Evolutionary conservation across 2,113 vertebrate species (phyloP).

Genomic region (Cettia cetti): DNA sequence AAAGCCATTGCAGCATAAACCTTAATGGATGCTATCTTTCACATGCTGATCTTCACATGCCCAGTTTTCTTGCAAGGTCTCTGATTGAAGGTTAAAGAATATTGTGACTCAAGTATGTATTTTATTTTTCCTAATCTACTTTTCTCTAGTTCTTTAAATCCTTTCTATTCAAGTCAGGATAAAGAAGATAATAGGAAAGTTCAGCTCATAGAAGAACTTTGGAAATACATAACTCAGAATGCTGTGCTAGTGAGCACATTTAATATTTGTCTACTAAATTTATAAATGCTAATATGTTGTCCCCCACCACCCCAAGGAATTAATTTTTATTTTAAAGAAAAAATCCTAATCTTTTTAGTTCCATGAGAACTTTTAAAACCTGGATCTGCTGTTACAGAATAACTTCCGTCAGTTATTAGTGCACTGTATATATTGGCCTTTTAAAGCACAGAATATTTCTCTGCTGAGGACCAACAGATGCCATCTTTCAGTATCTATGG

Average conservation of each 20-base stretch:
- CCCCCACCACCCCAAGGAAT: neutral
- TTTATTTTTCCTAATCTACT: slow-evolving; percentile 44
- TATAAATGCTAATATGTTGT: neutral
- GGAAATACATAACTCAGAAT: neutral
- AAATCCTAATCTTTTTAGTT: neutral
- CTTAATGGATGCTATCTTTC: slow-evolving; percentile 44
- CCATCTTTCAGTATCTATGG: neutral
- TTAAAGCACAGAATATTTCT: neutral
- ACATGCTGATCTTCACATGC: slow-evolving; percentile 30
- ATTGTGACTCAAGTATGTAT: neutral
- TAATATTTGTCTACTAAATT: neutral
- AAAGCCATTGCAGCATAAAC: slow-evolving; percentile 34
- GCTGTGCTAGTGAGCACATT: neutral
- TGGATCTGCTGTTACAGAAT: neutral
- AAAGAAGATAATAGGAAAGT: neutral
- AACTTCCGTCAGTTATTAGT: neutral
- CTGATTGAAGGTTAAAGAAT: slow-evolving; percentile 30
- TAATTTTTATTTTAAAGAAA: neutral
- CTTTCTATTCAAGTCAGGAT: neutral
- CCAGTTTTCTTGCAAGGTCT: neutral
- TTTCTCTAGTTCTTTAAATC: slow-evolving; percentile 1
- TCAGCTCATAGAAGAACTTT: neutral
- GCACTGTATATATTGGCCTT: neutral
- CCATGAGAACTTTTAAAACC: neutral
- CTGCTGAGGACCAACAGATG: neutral